These are phyloP conservation scores for Aphelenchoides fujianensis DNA, from an alignment of 1,140 invertebrate genomes.

Conservation along the genomic window DNA sequence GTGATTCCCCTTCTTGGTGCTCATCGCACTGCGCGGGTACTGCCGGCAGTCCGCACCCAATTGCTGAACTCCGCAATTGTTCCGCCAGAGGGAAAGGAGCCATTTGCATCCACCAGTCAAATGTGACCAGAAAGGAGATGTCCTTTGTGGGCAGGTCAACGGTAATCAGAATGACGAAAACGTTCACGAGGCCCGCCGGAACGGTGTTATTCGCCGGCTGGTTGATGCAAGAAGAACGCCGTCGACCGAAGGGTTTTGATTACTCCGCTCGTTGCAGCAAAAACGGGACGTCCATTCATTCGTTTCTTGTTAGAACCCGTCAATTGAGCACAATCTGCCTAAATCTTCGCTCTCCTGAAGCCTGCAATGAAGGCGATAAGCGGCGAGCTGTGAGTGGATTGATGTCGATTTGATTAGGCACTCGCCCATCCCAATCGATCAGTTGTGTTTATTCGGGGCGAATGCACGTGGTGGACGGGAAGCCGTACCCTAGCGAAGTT, in stretches of 20 bases:
- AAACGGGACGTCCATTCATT: background rate
- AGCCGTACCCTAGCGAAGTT: no score
- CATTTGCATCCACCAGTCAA: slow-evolving; percentile 93
- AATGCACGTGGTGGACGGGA: no score
- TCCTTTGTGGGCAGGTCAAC: slow-evolving; percentile 86
- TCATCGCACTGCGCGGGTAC: background rate
- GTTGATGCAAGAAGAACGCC: background rate
- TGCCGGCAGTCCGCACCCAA: slow-evolving; percentile 64
- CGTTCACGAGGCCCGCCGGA: slow-evolving; percentile 86
- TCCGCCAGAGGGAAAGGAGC: background rate
- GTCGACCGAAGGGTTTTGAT: background rate
- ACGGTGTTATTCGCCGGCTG: slow-evolving; percentile 74
- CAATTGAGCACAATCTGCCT: background rate
- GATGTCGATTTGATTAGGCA: no score
- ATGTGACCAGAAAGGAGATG: slow-evolving; percentile 83
- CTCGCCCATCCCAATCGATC: no score
- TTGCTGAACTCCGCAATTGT: slow-evolving; percentile 70
- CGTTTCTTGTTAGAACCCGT: background rate
- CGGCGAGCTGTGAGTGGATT: no score
- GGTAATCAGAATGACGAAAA: slow-evolving; percentile 92
- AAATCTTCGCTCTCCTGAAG: no score
- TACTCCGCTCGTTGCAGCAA: no score
- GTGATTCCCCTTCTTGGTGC: no score
- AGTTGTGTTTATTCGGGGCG: no score
- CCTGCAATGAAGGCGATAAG: no score